These are phyloP conservation scores for Kradibia gibbosae DNA, from an alignment of 1,140 invertebrate genomes.

Conservation along the genomic window DNA sequence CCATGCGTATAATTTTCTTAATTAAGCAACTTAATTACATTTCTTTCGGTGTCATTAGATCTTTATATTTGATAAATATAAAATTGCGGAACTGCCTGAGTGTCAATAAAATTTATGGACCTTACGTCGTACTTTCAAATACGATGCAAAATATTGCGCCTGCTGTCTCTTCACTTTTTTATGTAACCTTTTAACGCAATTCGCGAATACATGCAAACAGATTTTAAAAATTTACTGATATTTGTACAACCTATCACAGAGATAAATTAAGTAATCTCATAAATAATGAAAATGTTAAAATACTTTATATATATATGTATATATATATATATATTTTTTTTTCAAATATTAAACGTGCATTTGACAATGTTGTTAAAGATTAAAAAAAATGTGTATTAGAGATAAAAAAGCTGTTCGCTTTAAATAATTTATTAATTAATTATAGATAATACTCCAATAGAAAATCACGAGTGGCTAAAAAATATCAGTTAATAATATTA, in stretches of 20 bases:
- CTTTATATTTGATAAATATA: background rate
- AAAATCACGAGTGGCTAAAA: too few species aligned
- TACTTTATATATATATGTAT: too few species aligned
- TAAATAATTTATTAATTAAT: too few species aligned
- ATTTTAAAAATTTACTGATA: constrained; percentile 9
- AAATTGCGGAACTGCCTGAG: background rate
- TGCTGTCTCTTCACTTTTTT: background rate
- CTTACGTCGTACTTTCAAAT: background rate
- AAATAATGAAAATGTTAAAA: background rate
- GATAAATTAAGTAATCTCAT: background rate
- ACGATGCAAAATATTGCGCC: background rate
- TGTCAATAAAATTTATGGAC: constrained; percentile 11
- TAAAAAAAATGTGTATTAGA: too few species aligned
- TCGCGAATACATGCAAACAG: background rate
- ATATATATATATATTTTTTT: too few species aligned
- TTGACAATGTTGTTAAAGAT: background rate
- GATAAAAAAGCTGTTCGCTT: too few species aligned
- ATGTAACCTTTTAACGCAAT: background rate
- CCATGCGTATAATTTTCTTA: constrained; percentile 2
- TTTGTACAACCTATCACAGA: background rate
- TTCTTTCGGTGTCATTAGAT: background rate
- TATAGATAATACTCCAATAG: too few species aligned
- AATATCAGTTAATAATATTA: too few species aligned
- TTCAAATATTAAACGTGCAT: background rate
- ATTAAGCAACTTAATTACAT: background rate